Evolutionary conservation across 2,113 vertebrate genomes (phyloP).

Genomic region (Trematocara unimaculatum): DNA sequence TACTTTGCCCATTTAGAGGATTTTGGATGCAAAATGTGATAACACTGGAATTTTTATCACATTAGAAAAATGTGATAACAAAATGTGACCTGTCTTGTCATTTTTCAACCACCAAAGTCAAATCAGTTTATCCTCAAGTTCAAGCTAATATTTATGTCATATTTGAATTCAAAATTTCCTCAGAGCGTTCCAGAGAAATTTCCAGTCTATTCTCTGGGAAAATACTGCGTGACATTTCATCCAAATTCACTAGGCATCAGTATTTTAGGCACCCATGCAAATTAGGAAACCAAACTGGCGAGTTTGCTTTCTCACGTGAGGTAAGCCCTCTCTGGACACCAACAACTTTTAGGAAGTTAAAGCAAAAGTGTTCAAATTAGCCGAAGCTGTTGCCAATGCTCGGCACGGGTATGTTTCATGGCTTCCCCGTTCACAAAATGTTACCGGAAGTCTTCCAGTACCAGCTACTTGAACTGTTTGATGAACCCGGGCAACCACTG

Average conservation of each 20-base stretch:
- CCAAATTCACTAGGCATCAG: neutral
- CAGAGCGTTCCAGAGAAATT: neutral
- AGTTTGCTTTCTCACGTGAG: neutral
- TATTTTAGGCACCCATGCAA: neutral
- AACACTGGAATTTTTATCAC: neutral
- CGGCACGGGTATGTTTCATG: neutral
- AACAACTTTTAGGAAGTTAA: neutral
- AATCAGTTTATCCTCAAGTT: neutral
- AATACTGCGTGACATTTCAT: neutral
- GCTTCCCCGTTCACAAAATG: neutral
- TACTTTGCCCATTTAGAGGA: neutral
- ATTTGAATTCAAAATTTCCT: neutral
- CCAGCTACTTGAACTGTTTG: fast-evolving
- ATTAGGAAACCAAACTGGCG: neutral
- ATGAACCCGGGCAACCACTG: neutral
- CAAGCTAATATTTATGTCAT: neutral
- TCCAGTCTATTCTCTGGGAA: neutral
- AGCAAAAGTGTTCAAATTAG: neutral
- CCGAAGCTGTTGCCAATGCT: neutral
- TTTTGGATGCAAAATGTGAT: neutral
- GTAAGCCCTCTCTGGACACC: neutral
- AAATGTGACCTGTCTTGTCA: neutral
- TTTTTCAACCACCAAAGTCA: neutral
- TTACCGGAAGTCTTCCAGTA: neutral
- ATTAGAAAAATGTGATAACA: neutral